These are phyloP conservation scores for Ichneumoninae sp. DNA, from an alignment of 2,888 invertebrate genomes.

Conservation along the genomic window DNA sequence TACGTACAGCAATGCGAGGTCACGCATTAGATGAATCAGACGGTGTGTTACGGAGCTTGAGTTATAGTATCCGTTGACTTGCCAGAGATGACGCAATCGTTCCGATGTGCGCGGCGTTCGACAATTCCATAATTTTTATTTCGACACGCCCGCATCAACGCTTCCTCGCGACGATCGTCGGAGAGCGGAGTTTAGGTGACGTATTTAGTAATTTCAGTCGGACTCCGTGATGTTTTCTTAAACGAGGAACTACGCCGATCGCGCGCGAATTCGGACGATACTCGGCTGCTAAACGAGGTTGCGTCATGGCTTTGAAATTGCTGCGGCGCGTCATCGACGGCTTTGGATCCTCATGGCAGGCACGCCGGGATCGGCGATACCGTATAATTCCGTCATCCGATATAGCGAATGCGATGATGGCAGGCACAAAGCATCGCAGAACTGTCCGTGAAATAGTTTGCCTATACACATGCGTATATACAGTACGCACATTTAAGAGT, in stretches of 20 bases:
- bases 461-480: background rate
- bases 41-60: slow-evolving; percentile 1
- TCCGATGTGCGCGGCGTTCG: slow-evolving; percentile 1
- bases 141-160: slow-evolving; percentile 28
- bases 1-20: slow-evolving; percentile 18
- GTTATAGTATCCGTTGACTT: background rate
- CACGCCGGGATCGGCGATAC: background rate
- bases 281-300: background rate
- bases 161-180: slow-evolving; percentile 12
- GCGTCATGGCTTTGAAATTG: background rate
- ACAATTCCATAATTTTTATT: slow-evolving; percentile 22
- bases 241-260: background rate
- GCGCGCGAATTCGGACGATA: background rate
- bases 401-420: slow-evolving; percentile 28
- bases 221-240: background rate
- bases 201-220: background rate
- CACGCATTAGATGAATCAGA: slow-evolving; percentile 38
- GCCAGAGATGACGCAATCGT: slow-evolving; percentile 20
- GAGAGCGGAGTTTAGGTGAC: background rate
- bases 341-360: slow-evolving; percentile 12
- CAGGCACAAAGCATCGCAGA: slow-evolving; percentile 19
- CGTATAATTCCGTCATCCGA: slow-evolving; percentile 21
- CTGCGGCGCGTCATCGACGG: slow-evolving; percentile 28
- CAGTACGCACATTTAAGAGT: slow-evolving; percentile 23
- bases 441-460: slow-evolving; percentile 27